These are phyloP conservation scores for Phrynocephalus versicolor DNA, from an alignment of 2,113 vertebrate genomes.

Conservation along the genomic window DNA sequence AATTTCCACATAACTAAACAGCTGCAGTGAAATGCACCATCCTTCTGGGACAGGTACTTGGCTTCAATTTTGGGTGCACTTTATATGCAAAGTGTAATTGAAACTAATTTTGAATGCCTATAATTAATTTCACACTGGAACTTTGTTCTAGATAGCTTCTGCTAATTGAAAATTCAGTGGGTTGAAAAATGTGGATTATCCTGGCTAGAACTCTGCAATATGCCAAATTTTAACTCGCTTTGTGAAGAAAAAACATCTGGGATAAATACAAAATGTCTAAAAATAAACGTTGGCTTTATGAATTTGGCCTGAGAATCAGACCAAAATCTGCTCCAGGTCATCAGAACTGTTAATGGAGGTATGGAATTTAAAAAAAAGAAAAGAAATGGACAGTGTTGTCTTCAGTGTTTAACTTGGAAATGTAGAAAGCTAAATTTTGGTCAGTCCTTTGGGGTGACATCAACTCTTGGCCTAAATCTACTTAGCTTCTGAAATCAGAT, in stretches of 20 bases:
- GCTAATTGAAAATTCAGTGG: conserved; percentile 56
- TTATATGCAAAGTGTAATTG: conserved; percentile 42
- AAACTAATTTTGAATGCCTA: conserved; percentile 48
- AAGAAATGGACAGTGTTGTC: background rate
- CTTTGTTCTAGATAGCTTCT: conserved; percentile 18
- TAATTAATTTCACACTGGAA: conserved; percentile 44
- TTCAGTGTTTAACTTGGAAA: background rate
- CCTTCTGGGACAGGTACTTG: conserved; percentile 29
- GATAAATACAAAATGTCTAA: background rate
- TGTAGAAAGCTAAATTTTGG: too few species aligned
- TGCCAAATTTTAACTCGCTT: conserved; percentile 8
- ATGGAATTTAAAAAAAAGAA: background rate
- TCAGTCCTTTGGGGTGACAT: too few species aligned
- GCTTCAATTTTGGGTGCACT: background rate
- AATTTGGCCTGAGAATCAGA: background rate
- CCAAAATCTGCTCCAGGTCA: background rate
- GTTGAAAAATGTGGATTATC: conserved; percentile 6
- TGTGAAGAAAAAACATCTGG: background rate
- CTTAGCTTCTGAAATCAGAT: too few species aligned
- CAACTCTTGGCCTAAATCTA: too few species aligned
- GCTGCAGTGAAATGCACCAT: conserved; percentile 27
- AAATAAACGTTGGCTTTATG: background rate
- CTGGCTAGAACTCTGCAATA: conserved; percentile 26
- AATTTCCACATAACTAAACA: conserved; percentile 50
- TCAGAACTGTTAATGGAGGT: background rate